phyloP scores from a whole-genome alignment of 2,888 invertebrate species.

The Anaspis maculata region DNA sequence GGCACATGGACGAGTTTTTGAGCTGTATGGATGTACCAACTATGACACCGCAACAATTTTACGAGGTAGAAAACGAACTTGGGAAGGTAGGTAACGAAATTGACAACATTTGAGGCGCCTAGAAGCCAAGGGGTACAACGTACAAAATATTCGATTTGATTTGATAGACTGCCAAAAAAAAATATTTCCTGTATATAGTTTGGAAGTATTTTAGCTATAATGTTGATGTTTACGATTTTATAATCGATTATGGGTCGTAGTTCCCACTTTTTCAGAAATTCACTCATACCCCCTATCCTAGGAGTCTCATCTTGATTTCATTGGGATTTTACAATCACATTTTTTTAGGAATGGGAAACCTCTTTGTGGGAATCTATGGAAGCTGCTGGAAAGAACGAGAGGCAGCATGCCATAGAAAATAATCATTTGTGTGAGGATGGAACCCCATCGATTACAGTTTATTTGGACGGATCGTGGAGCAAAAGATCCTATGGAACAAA shows the following conservation, averaged over 20 bases:
- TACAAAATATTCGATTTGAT: too few species aligned
- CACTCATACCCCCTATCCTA: too few species aligned
- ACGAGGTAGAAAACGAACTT: constrained; percentile 2
- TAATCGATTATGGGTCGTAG: too few species aligned
- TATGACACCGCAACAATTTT: constrained; percentile 4
- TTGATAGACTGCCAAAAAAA: too few species aligned
- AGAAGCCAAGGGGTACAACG: too few species aligned
- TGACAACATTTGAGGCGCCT: neutral
- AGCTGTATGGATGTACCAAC: constrained; percentile 6
- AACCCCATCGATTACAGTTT: constrained; percentile 19
- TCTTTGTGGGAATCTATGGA: constrained; percentile 2
- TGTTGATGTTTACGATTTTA: too few species aligned
- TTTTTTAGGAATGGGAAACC: constrained; percentile 1
- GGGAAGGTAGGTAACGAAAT: constrained; percentile 2
- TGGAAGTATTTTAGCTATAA: too few species aligned
- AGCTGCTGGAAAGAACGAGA: neutral
- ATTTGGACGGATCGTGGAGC: constrained; percentile 22
- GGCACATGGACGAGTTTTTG: constrained; percentile 3
- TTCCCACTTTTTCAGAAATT: too few species aligned
- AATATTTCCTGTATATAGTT: too few species aligned
- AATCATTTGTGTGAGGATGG: neutral
- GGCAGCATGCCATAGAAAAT: neutral
- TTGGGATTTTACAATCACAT: neutral
- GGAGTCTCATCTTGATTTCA: too few species aligned
- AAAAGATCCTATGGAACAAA: constrained; percentile 20